A percentile compares a stretch with the other conserved stretches of the same genome.
Evolutionary conservation across 2,888 invertebrate genomes (phyloP).

Genomic region (Rhodophaea formosa): DNA sequence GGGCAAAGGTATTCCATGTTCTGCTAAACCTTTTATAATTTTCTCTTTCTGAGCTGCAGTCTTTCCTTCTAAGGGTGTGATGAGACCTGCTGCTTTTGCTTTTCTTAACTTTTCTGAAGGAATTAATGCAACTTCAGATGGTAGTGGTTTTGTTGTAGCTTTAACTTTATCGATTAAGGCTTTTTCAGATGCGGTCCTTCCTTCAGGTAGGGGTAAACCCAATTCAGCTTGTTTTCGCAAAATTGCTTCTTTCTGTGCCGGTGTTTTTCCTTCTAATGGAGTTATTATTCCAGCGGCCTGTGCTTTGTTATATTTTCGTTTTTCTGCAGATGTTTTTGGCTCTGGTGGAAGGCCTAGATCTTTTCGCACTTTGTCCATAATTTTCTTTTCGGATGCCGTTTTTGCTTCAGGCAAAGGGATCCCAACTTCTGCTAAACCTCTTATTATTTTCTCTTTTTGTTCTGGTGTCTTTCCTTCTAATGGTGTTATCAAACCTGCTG

Average conservation of each 20-base stretch:
- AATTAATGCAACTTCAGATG: background rate
- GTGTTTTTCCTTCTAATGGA: constrained; percentile 34
- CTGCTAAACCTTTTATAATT: constrained; percentile 11
- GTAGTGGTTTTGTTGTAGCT: background rate
- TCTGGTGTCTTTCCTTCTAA: constrained; percentile 26
- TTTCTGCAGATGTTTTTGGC: constrained; percentile 30
- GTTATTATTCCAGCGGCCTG: constrained; percentile 30
- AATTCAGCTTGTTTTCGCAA: constrained; percentile 22
- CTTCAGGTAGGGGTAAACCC: constrained; percentile 16
- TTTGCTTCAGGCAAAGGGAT: constrained; percentile 33
- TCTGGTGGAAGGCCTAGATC: constrained; percentile 34
- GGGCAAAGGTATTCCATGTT: constrained; percentile 15
- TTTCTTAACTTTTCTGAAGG: constrained; percentile 29
- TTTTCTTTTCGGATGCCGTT: constrained; percentile 33
- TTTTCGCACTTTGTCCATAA: constrained; percentile 30
- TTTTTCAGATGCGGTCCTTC: constrained; percentile 21
- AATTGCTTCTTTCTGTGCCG: constrained; percentile 28
- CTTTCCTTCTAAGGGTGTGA: constrained; percentile 32
- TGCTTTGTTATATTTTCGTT: constrained; percentile 29
- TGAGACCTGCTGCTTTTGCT: constrained; percentile 27
- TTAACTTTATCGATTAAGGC: constrained; percentile 24
- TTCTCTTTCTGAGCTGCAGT: constrained; percentile 26
- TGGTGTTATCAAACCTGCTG: constrained; percentile 32
- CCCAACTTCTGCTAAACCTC: constrained; percentile 27
- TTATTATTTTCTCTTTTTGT: constrained; percentile 33